Base-by-base conservation (phyloP, 2,888 invertebrate species). In the Glaucopsyche alexis region DNA sequence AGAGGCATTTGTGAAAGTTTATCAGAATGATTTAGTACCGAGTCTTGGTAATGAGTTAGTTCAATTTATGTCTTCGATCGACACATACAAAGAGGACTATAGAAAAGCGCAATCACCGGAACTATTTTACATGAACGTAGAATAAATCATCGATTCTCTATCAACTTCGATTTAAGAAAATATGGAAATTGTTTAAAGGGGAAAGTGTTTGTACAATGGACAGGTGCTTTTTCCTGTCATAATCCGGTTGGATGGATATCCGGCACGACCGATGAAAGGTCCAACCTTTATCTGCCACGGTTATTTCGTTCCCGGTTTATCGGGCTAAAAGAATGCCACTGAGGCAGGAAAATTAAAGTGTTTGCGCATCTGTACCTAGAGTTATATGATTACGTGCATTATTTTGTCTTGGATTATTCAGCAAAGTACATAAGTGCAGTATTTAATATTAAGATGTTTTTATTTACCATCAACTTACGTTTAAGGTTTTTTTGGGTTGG, bases 21-120 rank as follows among this genome's bases (percentile, higher is more conserved):
- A 16, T 47, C 8, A 47, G 47, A 70, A 72, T 72, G 72, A 64
- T 72, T 74, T 70, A 69, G 74, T 70, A 64, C 74, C 74, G 49
- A 74, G 72, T 72, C 74, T 74, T 72, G 72, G 50, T 72, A 74
- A 70, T 72, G 72, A 70, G 70, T 74, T 74, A 50, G 72, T 74
- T 70, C 72, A 74, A 72, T 72, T 72, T 72, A 64, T 71, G 16
- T 74, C 72, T 67, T 73, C 71, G 55, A 74, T 47, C 47, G 9
- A 47, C 47, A 8, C 47, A 47, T 47, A 47, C 47, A 47, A 47
- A 47, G 8, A 47, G 47, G 47, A 47, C 47, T 47, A 47, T 47
- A 8, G 9, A 8, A 47, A 47, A 47, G 8, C 7, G 9, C 47
- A 47, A 47, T 47, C 47, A 8, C 47, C 47, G 47, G 47, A 47